Evolutionary conservation across 1,140 invertebrate species (phyloP), one percentile per base, ranked within the genome.

Genomic region (Orchestia grillus): DNA sequence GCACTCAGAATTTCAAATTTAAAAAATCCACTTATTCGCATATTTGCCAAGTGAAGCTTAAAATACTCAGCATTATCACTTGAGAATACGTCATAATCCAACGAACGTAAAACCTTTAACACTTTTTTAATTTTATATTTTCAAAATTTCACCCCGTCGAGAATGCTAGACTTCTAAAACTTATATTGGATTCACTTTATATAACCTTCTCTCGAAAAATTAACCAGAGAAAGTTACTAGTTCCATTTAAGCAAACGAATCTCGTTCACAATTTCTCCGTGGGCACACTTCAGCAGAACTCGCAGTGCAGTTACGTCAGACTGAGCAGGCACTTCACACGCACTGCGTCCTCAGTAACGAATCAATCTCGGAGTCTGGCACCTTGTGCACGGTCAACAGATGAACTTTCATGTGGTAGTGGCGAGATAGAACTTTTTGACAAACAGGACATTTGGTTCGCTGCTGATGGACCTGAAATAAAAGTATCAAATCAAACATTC

Each of bases 361-460:
- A 47, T 97, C 96, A 95, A 97, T 97, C 45, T 97, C 96, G 41
- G 96, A 96, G 44, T 97, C 96, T 28, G 96, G 96, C 42, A 97
- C 96, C 77, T 97, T 97, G 92, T 98, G 98, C 97, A 98, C 98
- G 96, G 98, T 97, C 97, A 98, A 97, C 53, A 98, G 97, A 96
- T 98, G 98, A 96, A 98, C 97, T 96, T 98, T 98, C 98, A 98
- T 98, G 96, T 98, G 98, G 97, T 98, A 98, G 96, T 98, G 98
- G 95, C 98, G 97, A 97, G 98, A 98, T 97, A 98, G 98, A 95
- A 98, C 98, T 96, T 98, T 97, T 62, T 98, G 96, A 95, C 97
- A 97, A 43, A 97, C 97, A 1, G 97, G 97, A 95, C 97, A 97
- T 90, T 97, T 97, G 40, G 97, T 97, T 53, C 97, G 96, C 45